Percentiles rank a stretch among this genome's conserved stretches.
Conservation (phyloP, 2,113 vertebrate species). For the Centropus unirufus region DNA sequence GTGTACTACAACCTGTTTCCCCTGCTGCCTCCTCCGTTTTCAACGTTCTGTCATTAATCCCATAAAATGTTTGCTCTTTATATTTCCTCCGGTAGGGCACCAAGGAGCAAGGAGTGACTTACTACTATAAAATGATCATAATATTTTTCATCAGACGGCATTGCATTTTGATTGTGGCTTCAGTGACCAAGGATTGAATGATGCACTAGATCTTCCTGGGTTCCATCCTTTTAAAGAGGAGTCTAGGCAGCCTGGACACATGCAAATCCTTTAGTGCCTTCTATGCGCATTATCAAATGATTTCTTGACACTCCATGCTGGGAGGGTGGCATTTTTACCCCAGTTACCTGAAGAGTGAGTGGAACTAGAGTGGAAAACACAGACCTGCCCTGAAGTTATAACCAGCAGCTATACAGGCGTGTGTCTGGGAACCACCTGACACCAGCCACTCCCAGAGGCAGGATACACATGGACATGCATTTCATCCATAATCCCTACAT, state of each 20-base stretch:
- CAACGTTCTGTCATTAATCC: conserved; percentile 4
- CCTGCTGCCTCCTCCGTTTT: background rate
- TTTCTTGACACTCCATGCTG: background rate
- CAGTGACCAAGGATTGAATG: fast-evolving
- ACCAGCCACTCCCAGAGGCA: background rate
- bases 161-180: background rate
- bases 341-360: background rate
- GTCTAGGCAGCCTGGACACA: background rate
- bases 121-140: background rate
- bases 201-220: background rate
- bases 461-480: fast-evolving
- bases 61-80: background rate
- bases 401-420: background rate
- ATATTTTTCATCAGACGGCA: fast-evolving
- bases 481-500: too few species aligned
- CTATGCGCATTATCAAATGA: background rate
- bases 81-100: conserved; percentile 9
- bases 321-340: background rate
- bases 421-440: background rate
- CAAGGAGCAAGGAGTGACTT: background rate
- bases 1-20: conserved; percentile 49
- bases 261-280: background rate
- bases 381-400: background rate
- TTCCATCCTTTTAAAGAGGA: background rate
- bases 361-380: background rate